A percentile compares a stretch with the other conserved stretches of the same genome.
Evolutionary conservation across 2,113 vertebrate species (phyloP).

Genomic region (Phycodurus eques): DNA sequence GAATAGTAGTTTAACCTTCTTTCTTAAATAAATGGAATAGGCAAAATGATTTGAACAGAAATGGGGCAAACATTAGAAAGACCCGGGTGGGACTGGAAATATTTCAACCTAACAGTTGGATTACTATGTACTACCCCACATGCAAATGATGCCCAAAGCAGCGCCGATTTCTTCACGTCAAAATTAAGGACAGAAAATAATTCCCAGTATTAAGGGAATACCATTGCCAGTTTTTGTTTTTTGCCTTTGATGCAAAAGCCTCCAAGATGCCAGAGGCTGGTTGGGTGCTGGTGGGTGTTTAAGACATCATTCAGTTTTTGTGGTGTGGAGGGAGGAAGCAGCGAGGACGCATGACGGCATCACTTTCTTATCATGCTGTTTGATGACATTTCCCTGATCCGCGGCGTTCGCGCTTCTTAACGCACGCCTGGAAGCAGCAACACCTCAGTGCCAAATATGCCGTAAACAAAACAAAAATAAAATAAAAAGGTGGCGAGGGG

Average conservation of each 20-base stretch:
- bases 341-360: conserved; percentile 15
- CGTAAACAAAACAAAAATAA: conserved; percentile 33
- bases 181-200: conserved; percentile 47
- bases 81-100: conserved; percentile 30
- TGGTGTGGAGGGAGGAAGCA: conserved; percentile 26
- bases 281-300: conserved; percentile 67
- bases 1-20: conserved; percentile 44
- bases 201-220: conserved; percentile 35
- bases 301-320: conserved; percentile 64
- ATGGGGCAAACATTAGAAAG: conserved; percentile 44
- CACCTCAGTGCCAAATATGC: conserved; percentile 47
- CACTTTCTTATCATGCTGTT: too few relatives aligned
- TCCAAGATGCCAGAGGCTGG: conserved; percentile 47
- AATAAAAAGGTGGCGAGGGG: background rate
- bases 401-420: too few relatives aligned
- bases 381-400: too few relatives aligned
- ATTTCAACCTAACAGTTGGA: conserved; percentile 49
- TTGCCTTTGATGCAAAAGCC: conserved; percentile 50
- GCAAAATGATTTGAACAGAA: conserved; percentile 54
- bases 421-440: background rate
- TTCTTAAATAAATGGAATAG: conserved; percentile 65
- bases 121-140: conserved; percentile 50
- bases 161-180: conserved; percentile 42
- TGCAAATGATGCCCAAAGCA: conserved; percentile 65
- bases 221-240: conserved; percentile 16